Evolutionary conservation across 2,888 invertebrate species (phyloP).

Genomic region (Ennomos fuscantarius): DNA sequence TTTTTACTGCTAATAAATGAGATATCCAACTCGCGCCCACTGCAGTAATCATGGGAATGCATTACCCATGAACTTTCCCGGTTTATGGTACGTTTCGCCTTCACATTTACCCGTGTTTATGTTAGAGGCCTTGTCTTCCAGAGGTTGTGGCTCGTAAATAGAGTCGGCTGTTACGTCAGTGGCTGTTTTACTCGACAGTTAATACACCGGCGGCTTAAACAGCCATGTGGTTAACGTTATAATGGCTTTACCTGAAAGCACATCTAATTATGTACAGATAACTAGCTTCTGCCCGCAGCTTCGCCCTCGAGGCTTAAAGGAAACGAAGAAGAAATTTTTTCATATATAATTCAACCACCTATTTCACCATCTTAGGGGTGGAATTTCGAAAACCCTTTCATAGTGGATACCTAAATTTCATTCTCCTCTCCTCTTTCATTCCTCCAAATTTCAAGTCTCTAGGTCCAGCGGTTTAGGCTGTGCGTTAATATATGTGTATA

Average conservation of each 20-base stretch:
- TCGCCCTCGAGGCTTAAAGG: too few relatives aligned
- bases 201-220: slow-evolving; percentile 15
- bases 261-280: too few relatives aligned
- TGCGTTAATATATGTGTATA: too few relatives aligned
- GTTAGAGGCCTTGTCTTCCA: slow-evolving; percentile 27
- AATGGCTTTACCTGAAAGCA: not conserved
- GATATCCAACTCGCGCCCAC: slow-evolving; percentile 12
- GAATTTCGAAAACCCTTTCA: too few relatives aligned
- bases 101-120: slow-evolving; percentile 35
- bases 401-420: too few relatives aligned
- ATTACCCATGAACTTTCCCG: slow-evolving; percentile 35
- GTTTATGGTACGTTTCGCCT: slow-evolving; percentile 28
- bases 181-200: slow-evolving; percentile 16
- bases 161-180: slow-evolving; percentile 5
- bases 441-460: too few relatives aligned
- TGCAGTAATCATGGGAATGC: slow-evolving; percentile 27
- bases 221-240: slow-evolving; percentile 6
- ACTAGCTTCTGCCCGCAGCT: too few relatives aligned
- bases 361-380: too few relatives aligned
- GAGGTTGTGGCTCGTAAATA: slow-evolving; percentile 17
- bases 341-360: too few relatives aligned
- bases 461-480: too few relatives aligned
- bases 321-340: too few relatives aligned
- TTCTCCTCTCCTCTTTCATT: too few relatives aligned
- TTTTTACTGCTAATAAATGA: slow-evolving; percentile 22